A percentile compares a stretch with the other conserved stretches of the same genome.
These are phyloP conservation scores for Caenorhabditis plicata DNA, from an alignment of 2,888 invertebrate genomes.

Conservation along the genomic window DNA sequence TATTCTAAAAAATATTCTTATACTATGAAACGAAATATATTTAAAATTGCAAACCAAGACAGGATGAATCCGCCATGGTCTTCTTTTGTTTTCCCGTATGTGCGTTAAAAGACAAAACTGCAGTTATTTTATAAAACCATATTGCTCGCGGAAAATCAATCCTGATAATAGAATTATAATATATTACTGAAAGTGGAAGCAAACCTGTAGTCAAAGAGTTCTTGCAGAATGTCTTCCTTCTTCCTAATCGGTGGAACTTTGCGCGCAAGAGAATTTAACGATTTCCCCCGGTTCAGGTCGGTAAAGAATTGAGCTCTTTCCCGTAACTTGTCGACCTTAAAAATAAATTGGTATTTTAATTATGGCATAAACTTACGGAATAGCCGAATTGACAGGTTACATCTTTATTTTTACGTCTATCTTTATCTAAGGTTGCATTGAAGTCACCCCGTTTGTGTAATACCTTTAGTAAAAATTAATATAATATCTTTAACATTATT, in stretches of 20 bases:
- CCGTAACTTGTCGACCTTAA: conserved; percentile 1
- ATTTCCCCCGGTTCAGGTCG: conserved; percentile 37
- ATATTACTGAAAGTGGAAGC: background rate
- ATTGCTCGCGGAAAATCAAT: conserved; percentile 21
- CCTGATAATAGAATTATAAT: conserved; percentile 15
- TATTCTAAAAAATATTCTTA: conserved; percentile 4
- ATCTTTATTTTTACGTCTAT: conserved; percentile 15
- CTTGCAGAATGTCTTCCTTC: conserved; percentile 40
- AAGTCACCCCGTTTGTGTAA: conserved; percentile 38
- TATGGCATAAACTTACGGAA: background rate
- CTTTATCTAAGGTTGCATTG: conserved; percentile 32
- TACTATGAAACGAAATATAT: background rate
- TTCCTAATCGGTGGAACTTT: conserved; percentile 33
- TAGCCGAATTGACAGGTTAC: conserved; percentile 1
- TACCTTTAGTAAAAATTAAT: conserved; percentile 18
- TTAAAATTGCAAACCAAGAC: background rate
- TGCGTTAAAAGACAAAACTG: conserved; percentile 4
- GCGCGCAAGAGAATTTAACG: conserved; percentile 20
- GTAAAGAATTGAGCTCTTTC: conserved; percentile 44
- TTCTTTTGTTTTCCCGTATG: conserved; percentile 18
- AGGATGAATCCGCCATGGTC: conserved; percentile 7
- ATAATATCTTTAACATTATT: background rate
- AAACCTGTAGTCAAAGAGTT: conserved; percentile 45
- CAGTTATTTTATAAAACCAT: conserved; percentile 26
- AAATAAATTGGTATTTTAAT: background rate